Evolutionary conservation across 2,888 invertebrate species (phyloP).

Genomic region (Callinectes sapidus): DNA sequence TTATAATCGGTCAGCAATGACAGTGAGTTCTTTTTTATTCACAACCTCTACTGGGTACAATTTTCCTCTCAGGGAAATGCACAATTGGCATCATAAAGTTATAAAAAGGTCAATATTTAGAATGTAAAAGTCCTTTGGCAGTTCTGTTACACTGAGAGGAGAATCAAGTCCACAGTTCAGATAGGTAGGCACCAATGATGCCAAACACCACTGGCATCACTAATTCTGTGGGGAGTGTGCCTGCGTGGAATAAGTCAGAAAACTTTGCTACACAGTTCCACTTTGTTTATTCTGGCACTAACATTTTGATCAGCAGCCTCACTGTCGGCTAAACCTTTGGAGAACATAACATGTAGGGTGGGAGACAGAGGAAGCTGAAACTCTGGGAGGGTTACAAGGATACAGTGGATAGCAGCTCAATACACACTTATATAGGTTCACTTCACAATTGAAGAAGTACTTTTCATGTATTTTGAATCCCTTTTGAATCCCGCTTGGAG

Average conservation of each 20-base stretch:
- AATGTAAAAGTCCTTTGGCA: conserved; percentile 54
- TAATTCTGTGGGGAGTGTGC: neutral
- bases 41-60: conserved; percentile 31
- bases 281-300: conserved; percentile 35
- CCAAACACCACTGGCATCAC: neutral
- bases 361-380: conserved; percentile 22
- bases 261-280: conserved; percentile 24
- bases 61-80: conserved; percentile 47
- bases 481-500: conserved; percentile 40
- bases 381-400: conserved; percentile 38
- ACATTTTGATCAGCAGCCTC: conserved; percentile 49
- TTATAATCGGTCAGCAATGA: neutral
- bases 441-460: conserved; percentile 29
- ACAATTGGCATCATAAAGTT: conserved; percentile 48
- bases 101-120: conserved; percentile 49
- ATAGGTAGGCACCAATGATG: conserved; percentile 33
- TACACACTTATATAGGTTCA: conserved; percentile 19
- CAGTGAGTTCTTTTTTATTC: conserved; percentile 23
- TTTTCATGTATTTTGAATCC: neutral
- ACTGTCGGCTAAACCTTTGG: conserved; percentile 30
- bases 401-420: conserved; percentile 37
- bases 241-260: neutral
- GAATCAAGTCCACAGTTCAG: conserved; percentile 51
- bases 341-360: conserved; percentile 23
- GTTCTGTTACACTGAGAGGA: conserved; percentile 60